A percentile compares a stretch with the other conserved stretches of the same genome.
Evolutionary conservation across 2,888 invertebrate species (phyloP).

Genomic region (Orchestes rusci): DNA sequence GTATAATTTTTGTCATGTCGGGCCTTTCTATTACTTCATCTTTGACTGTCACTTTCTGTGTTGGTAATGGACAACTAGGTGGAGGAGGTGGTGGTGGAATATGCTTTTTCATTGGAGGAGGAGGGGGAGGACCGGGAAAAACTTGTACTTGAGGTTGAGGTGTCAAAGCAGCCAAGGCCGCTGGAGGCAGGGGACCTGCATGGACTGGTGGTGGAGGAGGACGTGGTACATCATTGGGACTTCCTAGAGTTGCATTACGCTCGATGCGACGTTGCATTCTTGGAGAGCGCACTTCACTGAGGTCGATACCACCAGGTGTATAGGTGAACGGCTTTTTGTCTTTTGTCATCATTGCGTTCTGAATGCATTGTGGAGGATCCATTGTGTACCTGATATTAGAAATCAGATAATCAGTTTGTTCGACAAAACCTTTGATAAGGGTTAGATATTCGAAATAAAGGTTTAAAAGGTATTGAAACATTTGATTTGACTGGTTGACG

Average conservation of each 20-base stretch:
- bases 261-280: constrained; percentile 77
- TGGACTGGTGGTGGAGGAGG: constrained; percentile 38
- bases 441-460: too few species aligned
- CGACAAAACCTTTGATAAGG: background rate
- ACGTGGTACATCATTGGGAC: constrained; percentile 50
- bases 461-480: too few species aligned
- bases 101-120: constrained; percentile 51
- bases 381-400: constrained; percentile 32
- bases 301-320: constrained; percentile 85
- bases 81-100: constrained; percentile 47
- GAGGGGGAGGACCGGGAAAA: constrained; percentile 41
- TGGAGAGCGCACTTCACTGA: constrained; percentile 84
- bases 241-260: constrained; percentile 65
- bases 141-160: constrained; percentile 58
- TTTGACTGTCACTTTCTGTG: constrained; percentile 44
- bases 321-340: constrained; percentile 97
- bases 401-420: background rate
- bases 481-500: too few species aligned
- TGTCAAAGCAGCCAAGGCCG: constrained; percentile 55
- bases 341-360: constrained; percentile 92
- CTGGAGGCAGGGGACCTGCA: constrained; percentile 51
- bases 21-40: constrained; percentile 55
- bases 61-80: constrained; percentile 52
- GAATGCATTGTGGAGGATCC: constrained; percentile 83
- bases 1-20: constrained; percentile 61